Base-by-base conservation (phyloP, 1,140 invertebrate genomes). In the Eubasilissa regina region DNA sequence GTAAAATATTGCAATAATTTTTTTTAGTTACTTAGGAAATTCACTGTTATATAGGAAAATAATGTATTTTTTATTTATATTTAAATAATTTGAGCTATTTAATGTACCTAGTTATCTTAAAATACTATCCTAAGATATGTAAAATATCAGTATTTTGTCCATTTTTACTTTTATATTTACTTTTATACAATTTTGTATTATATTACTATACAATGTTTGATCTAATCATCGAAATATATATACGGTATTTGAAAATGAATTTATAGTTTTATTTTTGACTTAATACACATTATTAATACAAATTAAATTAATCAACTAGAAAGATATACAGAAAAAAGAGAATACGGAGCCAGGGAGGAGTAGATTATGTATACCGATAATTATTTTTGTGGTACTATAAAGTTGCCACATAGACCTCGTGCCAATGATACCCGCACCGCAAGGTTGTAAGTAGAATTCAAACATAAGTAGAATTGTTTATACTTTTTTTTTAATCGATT, bases 161-260 rank as follows among this genome's bases (percentile, higher is more conserved):
- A 64, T 64, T 64, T 64, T 64, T 64, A 64, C 60, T 64, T 64
- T 58, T 58, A 58, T 58, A 58, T 58, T 21, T 58, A 19, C 12
- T 62, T 64, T 64, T 13, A 44, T 25, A 64, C 35, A 64, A 64
- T 25, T 64, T 64, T 64, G 25, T 64, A 25, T 10, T 64, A 64
- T 13, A 62, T 62, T 62, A 25, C 60, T 43, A 35, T 64, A 25
- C n/a, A 64, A 58, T 58, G 55, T 58, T 58, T 64, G 60, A 64
- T 64, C 21, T 64, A 35, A 64, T 64, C 60, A 64, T 64, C 35
- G 60, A 64, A 64, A 64, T 35, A 64, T 64, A 64, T 64, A 64
- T 43, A 64, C 35, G 60, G 60, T 25, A 64, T 43, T 64, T 64
- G 19, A 64, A 58, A 15, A 58, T 58, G 21, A 58, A 9, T 21